Evolutionary conservation across 2,113 vertebrate species (phyloP).

Genomic region (Catharus fuscescens): DNA sequence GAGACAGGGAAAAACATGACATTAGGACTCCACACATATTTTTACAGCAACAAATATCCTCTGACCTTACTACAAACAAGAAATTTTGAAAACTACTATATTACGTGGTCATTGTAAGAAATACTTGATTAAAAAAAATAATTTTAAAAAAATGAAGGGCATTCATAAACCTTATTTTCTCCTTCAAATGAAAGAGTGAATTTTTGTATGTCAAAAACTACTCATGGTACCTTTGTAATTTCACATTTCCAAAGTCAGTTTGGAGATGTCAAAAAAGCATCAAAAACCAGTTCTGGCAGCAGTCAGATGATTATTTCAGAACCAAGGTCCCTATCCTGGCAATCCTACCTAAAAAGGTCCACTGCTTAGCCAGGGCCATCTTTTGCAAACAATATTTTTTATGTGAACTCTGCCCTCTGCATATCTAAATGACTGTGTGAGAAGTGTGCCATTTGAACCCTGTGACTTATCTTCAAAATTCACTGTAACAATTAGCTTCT

Average conservation of each 20-base stretch:
- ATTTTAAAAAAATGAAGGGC: neutral
- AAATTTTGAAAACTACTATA: neutral
- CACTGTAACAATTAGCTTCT: neutral
- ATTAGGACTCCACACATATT: neutral
- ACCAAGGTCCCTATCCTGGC: neutral
- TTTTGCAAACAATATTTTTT: neutral
- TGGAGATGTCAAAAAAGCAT: neutral
- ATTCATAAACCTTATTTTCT: neutral
- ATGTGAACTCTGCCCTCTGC: neutral
- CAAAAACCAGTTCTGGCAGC: neutral
- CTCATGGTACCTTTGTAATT: neutral
- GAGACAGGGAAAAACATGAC: neutral
- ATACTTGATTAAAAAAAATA: neutral
- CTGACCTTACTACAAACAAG: neutral
- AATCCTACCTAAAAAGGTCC: neutral
- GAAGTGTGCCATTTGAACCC: neutral
- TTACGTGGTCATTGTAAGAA: neutral
- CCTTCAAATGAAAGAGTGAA: neutral
- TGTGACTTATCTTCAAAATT: neutral
- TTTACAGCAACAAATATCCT: neutral
- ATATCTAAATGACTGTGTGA: neutral
- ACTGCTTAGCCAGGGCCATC: neutral
- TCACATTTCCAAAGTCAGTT: neutral
- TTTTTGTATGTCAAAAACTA: neutral
- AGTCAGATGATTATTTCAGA: neutral